These are phyloP conservation scores for Chrysopilus asiliformis DNA, from an alignment of 2,888 invertebrate genomes.

Conservation along the genomic window DNA sequence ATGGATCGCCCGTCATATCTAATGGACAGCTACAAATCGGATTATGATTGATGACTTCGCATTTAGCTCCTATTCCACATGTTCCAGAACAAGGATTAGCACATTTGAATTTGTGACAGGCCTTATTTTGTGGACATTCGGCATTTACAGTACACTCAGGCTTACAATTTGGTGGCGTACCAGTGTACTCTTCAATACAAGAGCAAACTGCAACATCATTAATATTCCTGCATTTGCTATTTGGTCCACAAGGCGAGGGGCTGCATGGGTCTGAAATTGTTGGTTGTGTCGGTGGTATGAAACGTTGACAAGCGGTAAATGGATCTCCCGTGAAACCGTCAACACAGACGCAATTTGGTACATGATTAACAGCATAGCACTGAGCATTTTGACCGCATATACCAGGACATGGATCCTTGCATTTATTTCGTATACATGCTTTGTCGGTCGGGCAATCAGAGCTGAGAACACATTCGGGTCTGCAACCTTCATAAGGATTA, in stretches of 20 bases:
- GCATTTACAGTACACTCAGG: conserved; percentile 74
- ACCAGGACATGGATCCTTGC: conserved; percentile 74
- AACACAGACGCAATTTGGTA: conserved; percentile 70
- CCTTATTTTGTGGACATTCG: conserved; percentile 64
- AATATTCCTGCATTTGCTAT: conserved; percentile 59
- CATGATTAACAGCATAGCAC: conserved; percentile 72
- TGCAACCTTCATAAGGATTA: conserved; percentile 74
- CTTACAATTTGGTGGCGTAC: conserved; percentile 67
- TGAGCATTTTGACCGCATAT: conserved; percentile 72
- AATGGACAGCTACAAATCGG: conserved; percentile 66
- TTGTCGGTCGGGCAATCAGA: conserved; percentile 73
- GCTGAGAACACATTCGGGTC: conserved; percentile 76
- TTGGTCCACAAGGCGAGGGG: conserved; percentile 69
- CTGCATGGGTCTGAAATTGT: conserved; percentile 44
- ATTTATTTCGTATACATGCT: conserved; percentile 71
- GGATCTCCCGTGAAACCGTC: conserved; percentile 65
- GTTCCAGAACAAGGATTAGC: conserved; percentile 69
- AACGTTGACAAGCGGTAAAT: conserved; percentile 40
- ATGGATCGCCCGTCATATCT: conserved; percentile 67
- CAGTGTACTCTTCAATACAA: conserved; percentile 56
- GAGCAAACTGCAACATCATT: conserved; percentile 66
- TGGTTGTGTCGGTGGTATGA: conserved; percentile 22
- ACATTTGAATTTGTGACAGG: conserved; percentile 72
- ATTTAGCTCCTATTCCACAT: conserved; percentile 63
- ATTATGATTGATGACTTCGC: conserved; percentile 68